phyloP scores from a whole-genome alignment of 2,797 vertebrate genomes.

The Valencia hispanica region DNA sequence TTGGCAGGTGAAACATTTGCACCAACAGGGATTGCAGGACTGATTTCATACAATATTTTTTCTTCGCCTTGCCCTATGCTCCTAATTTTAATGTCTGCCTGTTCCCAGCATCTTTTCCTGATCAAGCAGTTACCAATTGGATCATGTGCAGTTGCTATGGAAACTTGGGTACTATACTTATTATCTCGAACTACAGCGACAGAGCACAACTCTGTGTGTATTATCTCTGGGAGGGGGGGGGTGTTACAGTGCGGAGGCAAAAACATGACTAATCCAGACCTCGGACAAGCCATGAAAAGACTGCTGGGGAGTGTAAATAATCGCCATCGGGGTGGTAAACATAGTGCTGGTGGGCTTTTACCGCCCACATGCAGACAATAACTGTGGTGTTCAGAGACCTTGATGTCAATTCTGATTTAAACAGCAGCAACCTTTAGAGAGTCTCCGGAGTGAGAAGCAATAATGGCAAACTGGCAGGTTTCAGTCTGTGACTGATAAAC shows the following conservation, averaged over 20 bases:
- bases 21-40: neutral
- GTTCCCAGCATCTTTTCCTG: slow-evolving; percentile 62
- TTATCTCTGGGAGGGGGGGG: slow-evolving; percentile 38
- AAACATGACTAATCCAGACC: slow-evolving; percentile 68
- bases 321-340: slow-evolving; percentile 69
- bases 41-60: slow-evolving; percentile 30
- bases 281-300: slow-evolving; percentile 58
- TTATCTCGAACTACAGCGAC: slow-evolving; percentile 70
- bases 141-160: slow-evolving; percentile 82
- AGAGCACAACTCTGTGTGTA: slow-evolving; percentile 57
- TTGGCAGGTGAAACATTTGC: slow-evolving; percentile 35
- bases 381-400: slow-evolving; percentile 41
- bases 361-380: slow-evolving; percentile 56
- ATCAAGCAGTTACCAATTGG: slow-evolving; percentile 64
- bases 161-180: slow-evolving; percentile 76
- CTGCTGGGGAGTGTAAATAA: slow-evolving; percentile 62
- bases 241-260: slow-evolving; percentile 57
- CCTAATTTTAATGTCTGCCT: slow-evolving; percentile 51
- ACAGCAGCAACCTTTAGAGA: slow-evolving; percentile 39
- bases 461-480: slow-evolving; percentile 26
- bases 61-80: slow-evolving; percentile 19
- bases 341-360: slow-evolving; percentile 57
- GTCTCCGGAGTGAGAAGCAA: slow-evolving; percentile 36
- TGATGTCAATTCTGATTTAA: slow-evolving; percentile 51
- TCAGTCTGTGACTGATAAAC: slow-evolving; percentile 50